Base-by-base conservation (phyloP, 2,888 invertebrate species). In the Melanostoma mellinum region DNA sequence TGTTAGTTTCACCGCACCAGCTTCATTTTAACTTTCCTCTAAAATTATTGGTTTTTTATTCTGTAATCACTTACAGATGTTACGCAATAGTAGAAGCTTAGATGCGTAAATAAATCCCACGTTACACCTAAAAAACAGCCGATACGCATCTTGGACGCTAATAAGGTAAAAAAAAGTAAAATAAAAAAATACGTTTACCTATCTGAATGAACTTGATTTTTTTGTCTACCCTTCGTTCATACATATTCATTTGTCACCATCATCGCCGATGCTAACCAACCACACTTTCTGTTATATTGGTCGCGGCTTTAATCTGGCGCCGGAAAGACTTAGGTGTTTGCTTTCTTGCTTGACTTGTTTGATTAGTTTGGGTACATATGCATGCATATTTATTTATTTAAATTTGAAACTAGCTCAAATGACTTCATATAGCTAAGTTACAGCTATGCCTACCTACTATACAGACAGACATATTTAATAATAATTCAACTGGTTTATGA, bases 331-430 rank as follows among this genome's bases (percentile, higher is more conserved):
- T 69, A 60, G 79, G 65, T 68, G 68, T 74, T 69, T 56, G 68
- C 52, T 55, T 35, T 30, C 42, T 55, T 44, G 68, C 58, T 60
- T 61, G 48, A 52, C 79, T 74, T 74, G 73, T 73, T 42, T 69
- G 53, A 78, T 78, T 60, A 42, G 73, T 79, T 78, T 61, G 46
- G 32, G 8, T 42, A 40, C 30, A 63, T 58, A 44, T 46, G 44
- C 40, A 52, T 75, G 55, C 48, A 77, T 77, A 67, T 56, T 53
- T 68, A 68, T 78, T 69, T 82, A 78, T 78, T 78, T 73, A 82
- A 82, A 78, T 82, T 68, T 53, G 42, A 82, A 82, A 73, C 73
- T 82, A 82, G 82, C 82, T 72, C 82, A 82, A 73, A 78, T 82
- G 78, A 78, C 68, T 82, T 78, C 74, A 79, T 74, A 53, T 9